Evolutionary conservation across 2,797 vertebrate genomes (phyloP).

Genomic region (Parauchenoglanis ngamensis): DNA sequence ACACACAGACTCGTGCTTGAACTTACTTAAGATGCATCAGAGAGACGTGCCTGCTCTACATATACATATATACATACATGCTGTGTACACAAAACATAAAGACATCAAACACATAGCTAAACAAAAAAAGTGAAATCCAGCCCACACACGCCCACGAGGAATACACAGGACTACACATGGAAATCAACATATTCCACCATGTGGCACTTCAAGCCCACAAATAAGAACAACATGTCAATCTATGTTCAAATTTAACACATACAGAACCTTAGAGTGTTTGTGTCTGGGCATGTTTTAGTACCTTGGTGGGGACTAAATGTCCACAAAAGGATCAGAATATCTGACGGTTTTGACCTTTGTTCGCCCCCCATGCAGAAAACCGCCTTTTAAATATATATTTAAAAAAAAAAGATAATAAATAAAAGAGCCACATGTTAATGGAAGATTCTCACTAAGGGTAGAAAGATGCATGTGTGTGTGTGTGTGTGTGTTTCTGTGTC

Average conservation of each 20-base stretch:
- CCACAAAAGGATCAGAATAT: not conserved
- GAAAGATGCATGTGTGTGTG: not conserved
- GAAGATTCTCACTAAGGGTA: not conserved
- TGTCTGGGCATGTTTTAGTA: not conserved
- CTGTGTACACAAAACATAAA: not conserved
- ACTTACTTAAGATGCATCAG: not conserved
- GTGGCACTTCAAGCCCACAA: not conserved
- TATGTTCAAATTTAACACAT: not conserved
- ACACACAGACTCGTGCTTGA: not conserved
- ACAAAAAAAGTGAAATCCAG: not conserved
- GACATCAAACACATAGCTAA: not conserved
- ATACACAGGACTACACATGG: not conserved
- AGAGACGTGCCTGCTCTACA: too few species aligned
- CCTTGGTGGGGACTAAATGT: not conserved
- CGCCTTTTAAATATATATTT: too few species aligned
- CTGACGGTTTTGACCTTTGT: not conserved
- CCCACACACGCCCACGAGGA: not conserved
- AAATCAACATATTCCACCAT: conserved; percentile 12
- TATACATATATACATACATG: not conserved
- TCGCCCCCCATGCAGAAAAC: too few species aligned
- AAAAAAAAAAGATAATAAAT: too few species aligned
- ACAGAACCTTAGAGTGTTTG: not conserved
- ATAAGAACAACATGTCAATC: not conserved
- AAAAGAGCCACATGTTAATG: not conserved
- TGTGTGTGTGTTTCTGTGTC: not conserved